Evolutionary conservation across 1,140 invertebrate genomes (phyloP).

Genomic region (Cotesia vestalis): DNA sequence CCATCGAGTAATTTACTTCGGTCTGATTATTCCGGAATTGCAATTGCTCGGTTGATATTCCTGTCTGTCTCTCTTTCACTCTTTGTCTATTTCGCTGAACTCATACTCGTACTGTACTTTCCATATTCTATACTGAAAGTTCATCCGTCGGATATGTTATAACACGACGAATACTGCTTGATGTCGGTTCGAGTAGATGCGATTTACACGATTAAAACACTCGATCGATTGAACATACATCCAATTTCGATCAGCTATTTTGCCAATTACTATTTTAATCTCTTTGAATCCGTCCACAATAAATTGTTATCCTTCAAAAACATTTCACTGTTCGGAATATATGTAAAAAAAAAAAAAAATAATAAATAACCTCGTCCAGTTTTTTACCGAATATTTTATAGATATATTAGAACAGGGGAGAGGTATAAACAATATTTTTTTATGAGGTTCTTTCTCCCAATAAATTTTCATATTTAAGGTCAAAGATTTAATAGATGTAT

Average conservation of each 20-base stretch:
- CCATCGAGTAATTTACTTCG: constrained; percentile 28
- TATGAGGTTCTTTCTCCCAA: no score
- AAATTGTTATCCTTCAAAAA: no score
- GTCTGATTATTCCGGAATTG: constrained; percentile 26
- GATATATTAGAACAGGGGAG: no score
- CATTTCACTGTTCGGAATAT: no score
- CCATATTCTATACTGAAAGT: neutral
- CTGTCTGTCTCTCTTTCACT: constrained; percentile 16
- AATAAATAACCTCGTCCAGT: no score
- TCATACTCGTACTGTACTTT: neutral
- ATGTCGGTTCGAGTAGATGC: neutral
- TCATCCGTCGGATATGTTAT: neutral
- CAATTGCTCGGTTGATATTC: constrained; percentile 15
- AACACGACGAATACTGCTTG: neutral
- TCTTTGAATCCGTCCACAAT: no score
- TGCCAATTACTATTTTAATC: neutral
- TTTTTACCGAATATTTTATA: no score
- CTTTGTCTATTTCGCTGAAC: neutral
- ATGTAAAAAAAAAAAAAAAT: no score
- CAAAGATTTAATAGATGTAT: no score
- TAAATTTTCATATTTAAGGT: no score
- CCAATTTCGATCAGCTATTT: neutral
- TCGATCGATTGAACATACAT: no score
- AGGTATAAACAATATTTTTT: no score
- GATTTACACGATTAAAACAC: constrained; percentile 3